Evolutionary conservation across 2,888 invertebrate species (phyloP), one percentile per base, ranked within the genome.

Genomic region (Megaustenia siamemsis): DNA sequence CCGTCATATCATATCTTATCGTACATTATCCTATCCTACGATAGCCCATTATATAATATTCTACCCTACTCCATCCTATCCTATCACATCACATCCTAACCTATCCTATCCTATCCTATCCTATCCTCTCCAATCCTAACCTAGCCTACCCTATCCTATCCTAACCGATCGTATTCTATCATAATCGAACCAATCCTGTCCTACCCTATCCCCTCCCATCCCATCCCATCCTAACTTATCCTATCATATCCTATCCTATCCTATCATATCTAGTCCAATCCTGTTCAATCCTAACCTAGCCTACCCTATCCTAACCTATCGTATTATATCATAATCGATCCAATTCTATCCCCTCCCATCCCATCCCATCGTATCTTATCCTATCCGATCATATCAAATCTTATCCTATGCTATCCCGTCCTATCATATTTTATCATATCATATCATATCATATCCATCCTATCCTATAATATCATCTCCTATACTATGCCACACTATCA

Each of bases 401-500:
- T 12, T 45, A 45, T 45, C 45, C 45, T 45, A 45, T 45, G 8
- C 12, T 45, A 45, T 45, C 45, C 45, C 45, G 12, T 45, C 45
- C 45, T 45, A 45, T 45, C 45, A 6, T 45, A 45, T 45, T 12
- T 73, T 38, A 73, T 73, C 73, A 5, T 38, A 73, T 73, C 73
- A n/a, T 38, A 73, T 73, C 24, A 10, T 38, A 73, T 73, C 66
- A n/a, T 21, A 66, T 66, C 66, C 66, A 66, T 66, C 66, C 66
- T 32, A 66, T 66, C 66, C 66, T 35, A 73, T 73, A 10, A 10
- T 38, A 73, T 73, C 73, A 10, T 38, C n/a, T 12, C 28, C 73
- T 73, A 73, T 73, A 10, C 28, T 73, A 73, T 73, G 15, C 73
- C 43, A 73, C 32, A 10, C 45, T 12, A 45, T 45, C 45, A 6